Conservation (phyloP, 2,888 invertebrate species). For the Gasteruption jaculator region DNA sequence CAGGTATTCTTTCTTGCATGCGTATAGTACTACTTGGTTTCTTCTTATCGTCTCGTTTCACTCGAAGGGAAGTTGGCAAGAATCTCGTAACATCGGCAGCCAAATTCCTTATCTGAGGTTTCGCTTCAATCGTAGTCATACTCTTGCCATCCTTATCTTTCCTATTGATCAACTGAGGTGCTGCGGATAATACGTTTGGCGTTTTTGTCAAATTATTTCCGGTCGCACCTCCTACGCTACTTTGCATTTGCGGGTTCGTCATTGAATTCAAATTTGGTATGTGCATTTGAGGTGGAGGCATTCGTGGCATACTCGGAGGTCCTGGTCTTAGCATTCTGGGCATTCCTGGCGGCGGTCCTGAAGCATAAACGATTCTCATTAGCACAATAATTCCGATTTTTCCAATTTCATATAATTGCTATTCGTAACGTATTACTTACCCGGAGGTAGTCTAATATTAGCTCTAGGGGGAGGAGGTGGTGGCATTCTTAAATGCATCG, state of each 20-base stretch:
- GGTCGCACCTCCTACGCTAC: slow-evolving; percentile 32
- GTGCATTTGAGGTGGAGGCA: slow-evolving; percentile 58
- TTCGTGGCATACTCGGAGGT: slow-evolving; percentile 60
- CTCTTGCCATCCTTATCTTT: slow-evolving; percentile 64
- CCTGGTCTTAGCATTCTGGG: slow-evolving; percentile 61
- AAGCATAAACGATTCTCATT: slow-evolving; percentile 35
- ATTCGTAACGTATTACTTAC: slow-evolving; percentile 26
- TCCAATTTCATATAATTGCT: background rate
- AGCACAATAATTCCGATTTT: background rate
- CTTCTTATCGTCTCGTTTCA: slow-evolving; percentile 81
- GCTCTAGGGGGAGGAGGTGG: slow-evolving; percentile 54
- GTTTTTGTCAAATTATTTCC: too few relatives aligned
- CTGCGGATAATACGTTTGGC: slow-evolving; percentile 75
- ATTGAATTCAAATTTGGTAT: slow-evolving; percentile 39
- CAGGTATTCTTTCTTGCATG: slow-evolving; percentile 49
- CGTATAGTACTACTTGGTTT: slow-evolving; percentile 51
- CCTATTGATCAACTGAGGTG: slow-evolving; percentile 75
- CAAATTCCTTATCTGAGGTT: slow-evolving; percentile 91
- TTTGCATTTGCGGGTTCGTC: slow-evolving; percentile 35
- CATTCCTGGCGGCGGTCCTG: slow-evolving; percentile 61
- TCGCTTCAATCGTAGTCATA: slow-evolving; percentile 85
- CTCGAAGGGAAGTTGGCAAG: slow-evolving; percentile 86
- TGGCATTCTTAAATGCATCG: slow-evolving; percentile 52
- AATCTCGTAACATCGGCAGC: slow-evolving; percentile 94
- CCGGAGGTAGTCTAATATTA: slow-evolving; percentile 55